Evolutionary conservation across 1,140 invertebrate genomes (phyloP), one percentile per base, ranked within the genome.

Genomic region (Drosophila nasuta): DNA sequence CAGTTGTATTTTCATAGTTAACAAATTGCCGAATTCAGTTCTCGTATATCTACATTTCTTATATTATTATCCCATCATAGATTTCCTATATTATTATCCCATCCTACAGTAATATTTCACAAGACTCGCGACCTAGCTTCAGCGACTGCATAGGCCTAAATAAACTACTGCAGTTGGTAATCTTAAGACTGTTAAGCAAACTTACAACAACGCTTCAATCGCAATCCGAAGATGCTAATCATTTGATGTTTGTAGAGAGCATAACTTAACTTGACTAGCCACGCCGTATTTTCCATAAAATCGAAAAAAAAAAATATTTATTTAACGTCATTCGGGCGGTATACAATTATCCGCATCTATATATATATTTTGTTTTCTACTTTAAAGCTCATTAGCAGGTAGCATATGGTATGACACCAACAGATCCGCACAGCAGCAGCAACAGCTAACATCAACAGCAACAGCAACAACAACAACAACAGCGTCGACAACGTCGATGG

Each of bases 311-410:
- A 46, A 46, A 71, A 75, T 71, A 75, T 75, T 75, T 71, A 46
- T 30, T 59, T 65, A 75, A 65, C 68, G 59, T 48, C 68, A 72
- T 35, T 65, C 33, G 48, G 15, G 11, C 25, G 38, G 48, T 5
- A 49, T 49, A 49, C 48, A 49, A 49, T 49, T 49, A 49, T 20
- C 5, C 33, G 33, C 33, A 1, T 33, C 7, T 33, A 8, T 54
- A 33, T 52, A 30, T 56, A 30, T 63, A 70, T 75, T 75, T 72
- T 60, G 59, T 76, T 71, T 76, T 71, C 81, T 89, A 85, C 86
- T 83, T 81, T 57, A 81, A 79, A 90, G 78, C 82, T 87, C 85
- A 89, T 89, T 89, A 89, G 85, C 85, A 89, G 85, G 85, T 89
- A 89, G 85, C 85, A 89, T 89, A 89, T 89, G 85, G 86, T 69